Base-by-base conservation (phyloP, 2,888 invertebrate genomes). In the Hypomecis punctinalis region DNA sequence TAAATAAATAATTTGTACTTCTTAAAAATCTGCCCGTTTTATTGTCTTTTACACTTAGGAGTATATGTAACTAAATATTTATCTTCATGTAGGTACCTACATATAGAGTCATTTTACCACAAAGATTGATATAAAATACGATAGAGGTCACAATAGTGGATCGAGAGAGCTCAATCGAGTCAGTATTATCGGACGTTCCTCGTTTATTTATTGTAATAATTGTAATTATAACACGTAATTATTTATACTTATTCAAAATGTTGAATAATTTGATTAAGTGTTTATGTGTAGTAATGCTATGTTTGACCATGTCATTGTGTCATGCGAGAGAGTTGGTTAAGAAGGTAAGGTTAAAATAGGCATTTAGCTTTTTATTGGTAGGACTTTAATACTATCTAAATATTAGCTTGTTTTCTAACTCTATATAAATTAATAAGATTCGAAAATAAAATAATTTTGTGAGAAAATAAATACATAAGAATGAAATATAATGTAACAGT, bases 121-220 rank as follows among this genome's bases (percentile, higher is more conserved):
- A 37, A 51, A 51, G 8, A 37, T 51, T 37, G 42, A 53, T 54
- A 49, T 55, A 35, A 39, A 33, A 35, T 42, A 40, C 33, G 11
- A 8, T 10, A 46, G 43, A 61, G 49, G 56, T 57, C 64, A 66
- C 40, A 10, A 67, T 47, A 11, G 45, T 54, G 23, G 49, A n/a
- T 47, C 61, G 47, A 47, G 43, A 60, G 59, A 66, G 40, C 61
- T 47, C 63, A 52, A 61, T 52, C 60, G 37, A 42, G 39, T 39
- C 67, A 61, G 63, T 67, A 67, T 63, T 67, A 63, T 61, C 60
- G 46, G 40, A 54, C 53, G 65, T 61, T 61, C 56, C 61, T 46
- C 47, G 51, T 53, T 57, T 43, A 59, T 53, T 37, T 11, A 49
- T 11, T 11, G 7, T 9, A 13, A 39, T 7, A 49, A 35, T 48